Evolutionary conservation across 2,888 invertebrate genomes (phyloP).

Genomic region (Mythimna ferrago): DNA sequence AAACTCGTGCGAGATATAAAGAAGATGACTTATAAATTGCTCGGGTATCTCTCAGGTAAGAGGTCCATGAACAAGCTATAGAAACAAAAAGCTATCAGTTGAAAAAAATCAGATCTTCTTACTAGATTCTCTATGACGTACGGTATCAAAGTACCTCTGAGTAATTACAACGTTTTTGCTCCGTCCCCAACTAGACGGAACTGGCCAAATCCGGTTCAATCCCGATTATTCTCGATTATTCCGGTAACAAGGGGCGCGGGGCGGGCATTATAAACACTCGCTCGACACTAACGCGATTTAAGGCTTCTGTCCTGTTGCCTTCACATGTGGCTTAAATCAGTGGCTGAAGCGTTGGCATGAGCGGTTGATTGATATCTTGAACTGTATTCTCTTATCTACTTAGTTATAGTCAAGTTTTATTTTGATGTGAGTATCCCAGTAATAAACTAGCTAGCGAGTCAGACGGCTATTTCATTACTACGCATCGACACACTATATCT

Average conservation of each 20-base stretch:
- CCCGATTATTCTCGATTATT: slow-evolving; percentile 76
- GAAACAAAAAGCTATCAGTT: background rate
- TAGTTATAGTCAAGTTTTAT: too few relatives aligned
- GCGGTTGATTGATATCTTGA: background rate
- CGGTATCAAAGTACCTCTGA: slow-evolving; percentile 1
- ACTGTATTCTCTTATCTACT: too few relatives aligned
- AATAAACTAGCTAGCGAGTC: too few relatives aligned
- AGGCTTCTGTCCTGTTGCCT: slow-evolving; percentile 76
- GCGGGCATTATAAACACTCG: slow-evolving; percentile 83
- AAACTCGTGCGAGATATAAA: background rate
- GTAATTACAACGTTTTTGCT: slow-evolving; percentile 51
- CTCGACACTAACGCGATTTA: slow-evolving; percentile 85
- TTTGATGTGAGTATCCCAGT: too few relatives aligned
- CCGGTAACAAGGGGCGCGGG: slow-evolving; percentile 68
- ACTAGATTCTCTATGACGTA: background rate
- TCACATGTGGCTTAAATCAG: slow-evolving; percentile 48
- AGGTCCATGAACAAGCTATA: background rate
- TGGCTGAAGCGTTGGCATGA: slow-evolving; percentile 17
- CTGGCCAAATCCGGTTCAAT: slow-evolving; percentile 61
- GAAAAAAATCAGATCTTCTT: background rate
- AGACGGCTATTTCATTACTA: too few relatives aligned
- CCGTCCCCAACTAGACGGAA: slow-evolving; percentile 49
- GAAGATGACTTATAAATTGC: background rate
- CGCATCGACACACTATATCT: too few relatives aligned
- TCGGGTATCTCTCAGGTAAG: background rate